A percentile compares a stretch with the other conserved stretches of the same genome.
Conservation (phyloP, 2,797 vertebrate genomes). For the Ficedula albicollis region DNA sequence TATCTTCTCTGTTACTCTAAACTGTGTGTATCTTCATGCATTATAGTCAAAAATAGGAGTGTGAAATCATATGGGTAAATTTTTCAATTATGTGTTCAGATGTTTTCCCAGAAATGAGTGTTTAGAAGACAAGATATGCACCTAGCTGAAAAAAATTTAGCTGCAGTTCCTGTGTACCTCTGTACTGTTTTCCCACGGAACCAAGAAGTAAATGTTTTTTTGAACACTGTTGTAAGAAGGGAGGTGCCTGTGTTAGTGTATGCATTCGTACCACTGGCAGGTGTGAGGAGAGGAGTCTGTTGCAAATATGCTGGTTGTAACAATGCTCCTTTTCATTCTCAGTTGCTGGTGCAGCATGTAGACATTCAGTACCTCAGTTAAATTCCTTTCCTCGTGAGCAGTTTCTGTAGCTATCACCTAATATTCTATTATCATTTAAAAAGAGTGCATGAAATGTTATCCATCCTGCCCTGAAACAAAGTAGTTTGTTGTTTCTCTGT, state of each 20-base stretch:
- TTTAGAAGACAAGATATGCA: neutral
- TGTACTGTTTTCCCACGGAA: rapidly evolving
- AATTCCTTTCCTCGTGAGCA: neutral
- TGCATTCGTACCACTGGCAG: neutral
- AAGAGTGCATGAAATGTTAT: neutral
- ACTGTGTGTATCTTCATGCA: neutral
- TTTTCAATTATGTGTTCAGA: neutral
- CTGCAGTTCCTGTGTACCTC: neutral
- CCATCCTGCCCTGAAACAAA: neutral
- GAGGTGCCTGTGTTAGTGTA: rapidly evolving
- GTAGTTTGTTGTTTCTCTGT: neutral
- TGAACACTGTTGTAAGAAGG: neutral
- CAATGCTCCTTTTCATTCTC: neutral
- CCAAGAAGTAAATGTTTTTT: neutral
- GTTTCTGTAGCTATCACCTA: neutral
- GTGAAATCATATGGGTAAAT: neutral
- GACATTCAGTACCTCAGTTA: neutral
- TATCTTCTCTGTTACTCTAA: neutral
- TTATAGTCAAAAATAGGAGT: neutral
- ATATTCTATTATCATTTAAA: neutral
- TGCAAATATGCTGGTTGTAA: neutral
- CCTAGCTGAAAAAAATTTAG: neutral
- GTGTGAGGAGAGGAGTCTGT: neutral
- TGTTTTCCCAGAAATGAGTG: neutral
- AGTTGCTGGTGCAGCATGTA: neutral